Evolutionary conservation across 2,888 invertebrate species (phyloP).

Genomic region (Pherbina coryleti): DNA sequence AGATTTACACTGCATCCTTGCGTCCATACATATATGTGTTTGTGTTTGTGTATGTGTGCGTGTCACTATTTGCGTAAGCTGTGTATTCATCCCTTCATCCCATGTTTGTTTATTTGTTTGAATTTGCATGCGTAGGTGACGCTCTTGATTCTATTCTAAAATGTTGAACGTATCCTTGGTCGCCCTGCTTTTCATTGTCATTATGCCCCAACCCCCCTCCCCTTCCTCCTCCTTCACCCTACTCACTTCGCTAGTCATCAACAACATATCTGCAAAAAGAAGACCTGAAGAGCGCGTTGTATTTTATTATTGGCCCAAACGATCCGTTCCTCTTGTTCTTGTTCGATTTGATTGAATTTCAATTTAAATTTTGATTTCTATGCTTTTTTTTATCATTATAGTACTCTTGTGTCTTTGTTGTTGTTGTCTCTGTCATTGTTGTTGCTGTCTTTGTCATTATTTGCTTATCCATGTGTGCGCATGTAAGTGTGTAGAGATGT

Average conservation of each 20-base stretch:
- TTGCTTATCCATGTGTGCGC: not conserved
- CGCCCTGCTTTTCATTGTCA: not conserved
- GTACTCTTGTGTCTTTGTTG: not conserved
- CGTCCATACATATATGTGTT: not conserved
- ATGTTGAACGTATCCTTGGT: constrained; percentile 2
- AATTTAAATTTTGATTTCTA: constrained; percentile 35
- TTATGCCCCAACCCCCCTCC: not conserved
- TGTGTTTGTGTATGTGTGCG: not conserved
- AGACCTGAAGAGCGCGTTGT: constrained; percentile 22
- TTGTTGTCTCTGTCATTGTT: not conserved
- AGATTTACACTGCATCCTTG: constrained; percentile 46
- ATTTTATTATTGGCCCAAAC: constrained; percentile 36
- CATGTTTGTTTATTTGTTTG: not conserved
- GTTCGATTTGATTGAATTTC: constrained; percentile 37
- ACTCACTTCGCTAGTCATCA: not conserved
- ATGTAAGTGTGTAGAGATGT: not conserved
- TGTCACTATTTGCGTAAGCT: not conserved
- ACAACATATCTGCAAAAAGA: not conserved
- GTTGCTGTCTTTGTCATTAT: not conserved
- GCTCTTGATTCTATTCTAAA: constrained; percentile 35
- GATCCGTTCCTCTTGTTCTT: constrained; percentile 4
- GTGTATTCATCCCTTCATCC: not conserved
- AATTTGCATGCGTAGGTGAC: constrained; percentile 25
- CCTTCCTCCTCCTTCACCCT: not conserved
- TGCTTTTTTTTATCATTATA: not conserved